Evolutionary conservation across 2,888 invertebrate species (phyloP).

Genomic region (Lydus trimaculatus): DNA sequence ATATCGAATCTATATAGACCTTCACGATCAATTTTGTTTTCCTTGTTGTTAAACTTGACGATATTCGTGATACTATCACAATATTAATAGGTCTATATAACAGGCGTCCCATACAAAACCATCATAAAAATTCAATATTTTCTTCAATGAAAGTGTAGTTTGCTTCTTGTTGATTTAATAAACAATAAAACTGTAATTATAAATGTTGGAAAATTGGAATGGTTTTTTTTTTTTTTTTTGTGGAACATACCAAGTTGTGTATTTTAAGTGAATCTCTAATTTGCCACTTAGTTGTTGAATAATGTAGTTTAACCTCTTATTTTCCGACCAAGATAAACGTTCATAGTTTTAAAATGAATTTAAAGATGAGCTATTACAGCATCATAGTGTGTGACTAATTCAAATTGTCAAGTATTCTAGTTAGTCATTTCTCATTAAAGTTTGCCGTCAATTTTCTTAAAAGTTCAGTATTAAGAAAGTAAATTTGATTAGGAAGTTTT

Average conservation of each 20-base stretch:
- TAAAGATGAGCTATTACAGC: constrained; percentile 6
- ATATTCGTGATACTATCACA: neutral
- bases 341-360: neutral
- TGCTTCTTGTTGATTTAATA: too few relatives aligned
- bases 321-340: neutral
- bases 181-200: too few relatives aligned
- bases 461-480: neutral
- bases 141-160: too few relatives aligned
- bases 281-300: neutral
- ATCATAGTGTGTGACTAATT: constrained; percentile 8
- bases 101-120: too few relatives aligned
- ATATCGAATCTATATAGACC: constrained; percentile 3
- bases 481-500: neutral
- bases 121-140: too few relatives aligned
- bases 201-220: too few relatives aligned
- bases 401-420: neutral
- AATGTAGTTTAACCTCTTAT: neutral
- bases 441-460: constrained; percentile 1
- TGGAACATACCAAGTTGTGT: too few relatives aligned
- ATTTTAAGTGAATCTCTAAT: neutral
- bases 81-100: neutral
- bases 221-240: too few relatives aligned
- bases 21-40: constrained; percentile 1
- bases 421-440: constrained; percentile 9
- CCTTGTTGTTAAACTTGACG: neutral